Evolutionary conservation across 1,140 invertebrate species (phyloP), one percentile per base, ranked within the genome.

Genomic region (Neodiprion fabricii): DNA sequence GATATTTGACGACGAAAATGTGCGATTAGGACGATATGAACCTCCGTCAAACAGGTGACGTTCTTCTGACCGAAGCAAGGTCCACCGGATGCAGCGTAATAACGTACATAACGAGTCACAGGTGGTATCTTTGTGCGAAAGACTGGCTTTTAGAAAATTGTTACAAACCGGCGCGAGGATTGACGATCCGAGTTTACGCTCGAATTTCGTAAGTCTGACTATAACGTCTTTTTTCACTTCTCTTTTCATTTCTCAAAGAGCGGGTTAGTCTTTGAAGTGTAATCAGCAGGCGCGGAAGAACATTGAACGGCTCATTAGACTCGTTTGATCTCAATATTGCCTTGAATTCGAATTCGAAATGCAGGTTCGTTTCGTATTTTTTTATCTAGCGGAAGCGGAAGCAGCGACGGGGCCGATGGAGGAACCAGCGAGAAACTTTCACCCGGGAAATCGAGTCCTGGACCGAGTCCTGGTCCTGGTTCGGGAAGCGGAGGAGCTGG

Each of bases 401-500:
- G 86, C 76, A 88, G 86, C 76, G 87, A 88, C 78, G 85, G 87
- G 28, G 87, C 85, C 14, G 87, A 88, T 70, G 83, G 81, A 53
- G 85, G 81, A 73, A 82, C 81, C 61, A 83, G 78, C 75, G 87
- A 88, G 76, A 88, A 88, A 85, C 82, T 87, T 68, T 87, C 86
- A 8, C 84, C 86, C 0, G 81, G 83, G 67, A 88, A 88, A 79
- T 82, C 86, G 71, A 86, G 84, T 14, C 86, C 88, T 77, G 83
- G 87, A 70, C 84, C 85, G 23, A 85, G 86, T 72, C 78, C 86
- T 28, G 88, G 87, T 78, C 86, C 85, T 67, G 87, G 86, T 71
- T 82, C 86, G 9, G 88, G 87, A 78, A 86, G 84, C 66, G 87
- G 86, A 72, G 88, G 87, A 78, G 86, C 85, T 67, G 87, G 86